A percentile compares a stretch with the other conserved stretches of the same genome.
Conservation (phyloP, 2,888 invertebrate genomes). For the Scotopteryx bipunctaria region DNA sequence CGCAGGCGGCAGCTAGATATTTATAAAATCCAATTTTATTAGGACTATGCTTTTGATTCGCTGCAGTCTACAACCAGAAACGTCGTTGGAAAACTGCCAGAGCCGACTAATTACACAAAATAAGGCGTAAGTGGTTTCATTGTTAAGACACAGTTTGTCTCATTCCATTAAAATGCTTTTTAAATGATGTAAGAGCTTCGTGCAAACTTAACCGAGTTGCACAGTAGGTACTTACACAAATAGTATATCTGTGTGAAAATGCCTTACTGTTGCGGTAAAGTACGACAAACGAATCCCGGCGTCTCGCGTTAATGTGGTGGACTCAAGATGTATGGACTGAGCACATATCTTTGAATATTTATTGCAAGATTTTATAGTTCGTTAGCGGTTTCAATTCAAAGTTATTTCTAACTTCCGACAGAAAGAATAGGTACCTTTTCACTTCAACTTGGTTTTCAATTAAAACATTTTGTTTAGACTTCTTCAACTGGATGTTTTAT, state of each 20-base stretch:
- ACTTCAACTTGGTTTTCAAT: too few species aligned
- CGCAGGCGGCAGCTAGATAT: too few species aligned
- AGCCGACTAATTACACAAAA: conserved; percentile 5
- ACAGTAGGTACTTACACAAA: not conserved
- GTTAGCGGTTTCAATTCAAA: not conserved
- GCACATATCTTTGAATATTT: conserved; percentile 15
- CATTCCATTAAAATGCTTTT: not conserved
- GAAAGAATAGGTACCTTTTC: too few species aligned
- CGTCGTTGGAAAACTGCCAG: conserved; percentile 13
- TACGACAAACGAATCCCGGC: conserved; percentile 27
- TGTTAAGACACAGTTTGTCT: not conserved
- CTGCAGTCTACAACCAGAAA: not conserved
- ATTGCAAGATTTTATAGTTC: conserved; percentile 9
- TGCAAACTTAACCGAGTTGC: too few species aligned
- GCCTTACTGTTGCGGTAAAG: conserved; percentile 5
- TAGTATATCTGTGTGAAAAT: conserved; percentile 3
- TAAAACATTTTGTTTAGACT: too few species aligned
- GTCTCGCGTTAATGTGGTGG: conserved; percentile 31
- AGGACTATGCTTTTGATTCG: not conserved
- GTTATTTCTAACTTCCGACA: too few species aligned
- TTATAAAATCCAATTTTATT: not conserved
- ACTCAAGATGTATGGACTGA: conserved; percentile 31
- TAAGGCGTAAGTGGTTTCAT: not conserved
- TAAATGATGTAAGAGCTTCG: not conserved
- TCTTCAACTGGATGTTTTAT: too few species aligned